Evolutionary conservation across 2,113 vertebrate genomes (phyloP), one percentile per base, ranked within the genome.

Genomic region (Ursus arctos): DNA sequence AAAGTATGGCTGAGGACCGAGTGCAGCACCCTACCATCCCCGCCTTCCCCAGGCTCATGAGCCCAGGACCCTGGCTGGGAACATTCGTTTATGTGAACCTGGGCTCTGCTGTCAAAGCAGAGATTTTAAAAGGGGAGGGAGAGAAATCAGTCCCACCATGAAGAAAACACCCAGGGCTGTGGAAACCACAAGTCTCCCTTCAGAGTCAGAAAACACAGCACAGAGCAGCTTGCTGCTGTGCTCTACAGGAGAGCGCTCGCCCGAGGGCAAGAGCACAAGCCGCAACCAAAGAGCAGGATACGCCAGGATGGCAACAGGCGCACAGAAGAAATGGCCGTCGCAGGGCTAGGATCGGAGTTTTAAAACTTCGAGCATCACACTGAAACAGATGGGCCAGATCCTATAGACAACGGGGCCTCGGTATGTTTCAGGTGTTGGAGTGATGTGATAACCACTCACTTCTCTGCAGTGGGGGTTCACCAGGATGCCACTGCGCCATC

Each of bases 11-110:
- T 0, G 0, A 1, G 59, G 79, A 53, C 1, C 0, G 16, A 43
- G n/a, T 0, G 9, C 7, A 12, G 2, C 5, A 4, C 1, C 57
- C 47, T 2, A 2, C 7, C 8, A 1, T 7, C 1, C 61, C 12
- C 21, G 2, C 24, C 76, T 47, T 49, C 18, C 33, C 28, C 0
- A 0, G 3, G n/a, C 21, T 4, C 53, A 15, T 0, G 1, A 36
- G 31, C 43, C 74, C 31, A 15, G 59, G 15, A 24, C 33, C 65
- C 76, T 4, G 14, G 65, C 36, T 19, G 6, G 55, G 76, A 15
- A 6, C 53, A 14, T 4, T 4, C 2, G 0, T 51, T 6, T 1
- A 4, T 24, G 59, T 6, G 14, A 84, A 43, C 36, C 53, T 12
- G 4, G 12, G 31, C 40, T 79, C 76, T 80, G 40, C 31, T 1